Evolutionary conservation across 2,888 invertebrate species (phyloP), one percentile per base, ranked within the genome.

Genomic region (Thymelicus acteon): DNA sequence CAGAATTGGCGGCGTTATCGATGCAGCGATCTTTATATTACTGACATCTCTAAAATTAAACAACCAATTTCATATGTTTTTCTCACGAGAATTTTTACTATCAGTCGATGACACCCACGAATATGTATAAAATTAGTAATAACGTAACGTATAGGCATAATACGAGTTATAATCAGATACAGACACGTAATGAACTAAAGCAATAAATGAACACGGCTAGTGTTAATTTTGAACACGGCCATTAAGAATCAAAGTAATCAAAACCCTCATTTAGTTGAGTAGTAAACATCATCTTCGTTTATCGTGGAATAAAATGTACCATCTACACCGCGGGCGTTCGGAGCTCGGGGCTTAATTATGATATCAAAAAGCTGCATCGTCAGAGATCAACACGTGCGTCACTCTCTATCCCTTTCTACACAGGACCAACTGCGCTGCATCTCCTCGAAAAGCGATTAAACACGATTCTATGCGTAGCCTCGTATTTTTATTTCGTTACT

Each of bases 401-500:
- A 80, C 74, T 79, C 80, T 77, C 72, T 89, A 86, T 83, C 86
- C 74, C 78, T 89, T 84, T 78, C 78, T 81, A 82, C 84, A 80
- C 85, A 86, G 84, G 87, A 88, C 84, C 79, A 83, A 75, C 76
- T 44, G 8, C 75, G 15, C 15, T 75, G 75, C 77, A 78, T 76
- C 80, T 82, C 82, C 78, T 82, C 78, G 84, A 86, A 88, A 88
- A 86, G 79, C 87, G 85, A 93, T 93, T 93, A 93, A 90, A 90
- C 93, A 93, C 92, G 93, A 91, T 91, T 85, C 88, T 93, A 93
- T 93, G 93, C 93, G 82, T 79, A 80, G 89, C 80, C 90, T 90
- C 93, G 93, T 91, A 90, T 87, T 87, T 89, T 89, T 85, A 81
- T 85, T 82, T 80, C 79, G 73, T 75, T 61, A 72, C 79, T 77